These are phyloP conservation scores for Hylomyscus alleni DNA, from an alignment of 2,797 vertebrate species.

Conservation along the genomic window DNA sequence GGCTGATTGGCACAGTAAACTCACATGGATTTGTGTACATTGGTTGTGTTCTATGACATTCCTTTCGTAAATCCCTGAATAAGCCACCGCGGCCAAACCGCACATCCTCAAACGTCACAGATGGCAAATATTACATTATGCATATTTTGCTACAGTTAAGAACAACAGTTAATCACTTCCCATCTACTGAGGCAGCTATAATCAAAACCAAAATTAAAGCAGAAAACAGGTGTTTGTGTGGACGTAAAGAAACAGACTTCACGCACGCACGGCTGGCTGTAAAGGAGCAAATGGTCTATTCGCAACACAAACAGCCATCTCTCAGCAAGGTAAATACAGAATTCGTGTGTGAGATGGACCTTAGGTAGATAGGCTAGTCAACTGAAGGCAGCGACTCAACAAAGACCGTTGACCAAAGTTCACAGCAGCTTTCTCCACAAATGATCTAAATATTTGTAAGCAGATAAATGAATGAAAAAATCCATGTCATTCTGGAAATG, in stretches of 20 bases:
- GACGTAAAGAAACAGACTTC: neutral
- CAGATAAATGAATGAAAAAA: neutral
- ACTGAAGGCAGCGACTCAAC: neutral
- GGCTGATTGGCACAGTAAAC: too few relatives aligned
- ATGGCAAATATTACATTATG: neutral
- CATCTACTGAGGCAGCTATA: neutral
- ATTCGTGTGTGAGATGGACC: neutral
- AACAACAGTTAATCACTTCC: neutral
- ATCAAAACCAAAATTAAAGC: too few relatives aligned
- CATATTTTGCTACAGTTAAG: neutral
- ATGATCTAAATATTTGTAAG: neutral
- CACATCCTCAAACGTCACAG: neutral
- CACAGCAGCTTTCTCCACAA: neutral
- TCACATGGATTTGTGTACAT: neutral
- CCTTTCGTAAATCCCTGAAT: neutral
- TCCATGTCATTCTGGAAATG: neutral
- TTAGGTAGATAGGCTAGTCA: neutral
- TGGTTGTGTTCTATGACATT: neutral
- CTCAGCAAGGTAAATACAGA: neutral
- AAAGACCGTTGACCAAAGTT: neutral
- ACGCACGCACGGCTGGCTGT: fast-evolving
- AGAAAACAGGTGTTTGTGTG: neutral
- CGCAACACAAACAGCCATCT: neutral
- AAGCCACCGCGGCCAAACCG: neutral
- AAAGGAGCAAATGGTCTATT: neutral